Evolutionary conservation across 2,113 vertebrate genomes (phyloP).

Genomic region (Menidia beryllina): DNA sequence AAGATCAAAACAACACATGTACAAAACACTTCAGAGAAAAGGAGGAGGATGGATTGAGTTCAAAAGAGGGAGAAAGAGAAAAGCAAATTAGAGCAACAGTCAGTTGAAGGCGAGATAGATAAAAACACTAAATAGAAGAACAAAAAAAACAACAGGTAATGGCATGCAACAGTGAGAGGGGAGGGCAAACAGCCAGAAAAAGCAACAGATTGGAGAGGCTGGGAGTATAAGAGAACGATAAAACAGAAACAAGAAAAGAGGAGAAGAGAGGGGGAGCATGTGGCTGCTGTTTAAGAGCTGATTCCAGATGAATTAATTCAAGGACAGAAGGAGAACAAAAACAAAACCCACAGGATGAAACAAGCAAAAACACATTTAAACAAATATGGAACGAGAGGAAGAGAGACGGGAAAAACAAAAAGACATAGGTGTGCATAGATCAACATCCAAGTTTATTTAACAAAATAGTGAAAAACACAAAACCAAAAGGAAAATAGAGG

Average conservation of each 20-base stretch:
- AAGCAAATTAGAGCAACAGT: conserved; percentile 1
- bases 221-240: background rate
- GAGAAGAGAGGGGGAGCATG: background rate
- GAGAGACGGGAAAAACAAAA: background rate
- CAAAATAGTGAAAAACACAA: no score
- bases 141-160: conserved; percentile 37
- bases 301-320: conserved; percentile 60
- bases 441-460: no score
- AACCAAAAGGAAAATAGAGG: no score
- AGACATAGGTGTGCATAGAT: background rate
- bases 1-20: conserved; percentile 25
- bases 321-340: conserved; percentile 52
- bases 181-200: background rate
- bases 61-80: background rate
- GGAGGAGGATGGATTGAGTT: conserved; percentile 11
- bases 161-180: conserved; percentile 14
- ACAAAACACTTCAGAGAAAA: conserved; percentile 26
- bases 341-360: conserved; percentile 32
- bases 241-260: background rate
- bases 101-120: background rate
- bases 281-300: conserved; percentile 40
- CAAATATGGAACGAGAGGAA: background rate
- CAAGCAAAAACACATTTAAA: conserved; percentile 40
- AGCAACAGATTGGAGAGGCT: conserved; percentile 21
- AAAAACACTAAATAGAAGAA: conserved; percentile 3